Evolutionary conservation across 2,888 invertebrate genomes (phyloP), one percentile per base, ranked within the genome.

Genomic region (Hipparchia sbordonii): DNA sequence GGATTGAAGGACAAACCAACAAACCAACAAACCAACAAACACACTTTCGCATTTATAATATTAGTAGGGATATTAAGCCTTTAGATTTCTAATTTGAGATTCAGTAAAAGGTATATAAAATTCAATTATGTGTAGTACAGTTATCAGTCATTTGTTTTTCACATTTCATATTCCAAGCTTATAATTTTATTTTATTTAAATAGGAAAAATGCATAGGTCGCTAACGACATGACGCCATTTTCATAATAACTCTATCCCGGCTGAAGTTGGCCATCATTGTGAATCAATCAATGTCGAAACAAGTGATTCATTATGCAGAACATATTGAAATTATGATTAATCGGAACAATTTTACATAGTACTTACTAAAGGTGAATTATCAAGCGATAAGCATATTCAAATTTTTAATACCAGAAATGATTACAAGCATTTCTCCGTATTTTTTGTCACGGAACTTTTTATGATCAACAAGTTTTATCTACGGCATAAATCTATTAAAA

Each of bases 271-370:
- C 66, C 66, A 54, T 39, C 39, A 67, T 66, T 70, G 39, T 13
- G 57, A 67, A 74, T 72, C 72, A 66, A 72, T 74, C 74, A 72
- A 72, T 69, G 74, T 74, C 72, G 54, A 62, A 70, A 66, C 33
- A 70, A 48, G 70, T 56, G 72, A 67, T 72, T 59, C 74, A 72
- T 72, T 72, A 70, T 71, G 62, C 56, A 67, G 56, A 72, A 63
- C 67, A 70, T 70, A 67, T 70, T 68, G 68, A 60, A 68, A 68
- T 48, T 68, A 23, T 68, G 56, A 67, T 46, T 66, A 66, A 66
- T 52, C 12, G 52, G 12, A 66, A 10, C 6, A 52, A 68, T 60
- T 59, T 48, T 60, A 8, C 59, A 60, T 51, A 33, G 33, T 13
- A 52, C 33, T 12, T 39, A 39, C 59, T 39, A 48, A 9, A 23